Evolutionary conservation across 2,797 vertebrate species (phyloP).

Genomic region (Pseudochaenichthys georgianus): DNA sequence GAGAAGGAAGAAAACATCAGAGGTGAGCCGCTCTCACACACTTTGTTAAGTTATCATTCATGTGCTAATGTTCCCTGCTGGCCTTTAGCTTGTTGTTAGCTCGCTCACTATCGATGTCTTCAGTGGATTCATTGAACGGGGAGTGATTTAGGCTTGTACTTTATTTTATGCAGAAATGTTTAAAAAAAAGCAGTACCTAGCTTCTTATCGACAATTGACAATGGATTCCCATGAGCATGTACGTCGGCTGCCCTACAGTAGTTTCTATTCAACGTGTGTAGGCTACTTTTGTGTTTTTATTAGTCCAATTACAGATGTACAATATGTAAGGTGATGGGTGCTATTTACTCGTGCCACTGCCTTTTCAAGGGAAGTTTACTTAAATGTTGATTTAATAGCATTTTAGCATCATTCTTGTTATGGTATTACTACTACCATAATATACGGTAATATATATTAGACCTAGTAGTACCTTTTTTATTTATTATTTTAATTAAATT

Average conservation of each 20-base stretch:
- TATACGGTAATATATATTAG: no score
- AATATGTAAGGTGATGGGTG: not conserved
- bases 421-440: not conserved
- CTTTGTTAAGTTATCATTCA: no score
- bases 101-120: not conserved
- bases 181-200: not conserved
- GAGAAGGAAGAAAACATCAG: slow-evolving; percentile 57
- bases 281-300: not conserved
- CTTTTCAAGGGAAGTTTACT: not conserved
- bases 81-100: not conserved
- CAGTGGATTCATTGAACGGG: not conserved
- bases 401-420: not conserved
- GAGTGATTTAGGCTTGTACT: not conserved
- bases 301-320: not conserved
- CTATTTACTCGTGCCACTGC: not conserved
- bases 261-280: not conserved
- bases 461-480: not conserved
- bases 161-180: not conserved
- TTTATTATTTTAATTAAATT: no score
- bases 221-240: not conserved
- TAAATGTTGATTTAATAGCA: not conserved
- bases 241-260: not conserved
- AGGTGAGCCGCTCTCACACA: slow-evolving; percentile 58
- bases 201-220: not conserved
- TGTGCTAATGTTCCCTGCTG: not conserved